These are phyloP conservation scores for Abrostola tripartita DNA, from an alignment of 2,888 invertebrate species.

Conservation along the genomic window DNA sequence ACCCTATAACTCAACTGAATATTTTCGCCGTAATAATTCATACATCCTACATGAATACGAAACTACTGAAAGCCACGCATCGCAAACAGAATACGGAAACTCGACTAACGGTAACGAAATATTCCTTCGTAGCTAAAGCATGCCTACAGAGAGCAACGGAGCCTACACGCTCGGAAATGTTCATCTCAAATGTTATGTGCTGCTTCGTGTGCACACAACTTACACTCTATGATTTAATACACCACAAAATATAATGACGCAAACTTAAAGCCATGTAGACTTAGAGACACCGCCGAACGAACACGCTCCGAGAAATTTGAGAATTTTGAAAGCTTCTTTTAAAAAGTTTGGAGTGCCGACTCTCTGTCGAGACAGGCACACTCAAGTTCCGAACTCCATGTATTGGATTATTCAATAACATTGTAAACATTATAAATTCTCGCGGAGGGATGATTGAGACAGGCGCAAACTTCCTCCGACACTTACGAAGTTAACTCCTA, in stretches of 20 bases:
- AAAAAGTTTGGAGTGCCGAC: slow-evolving; percentile 50
- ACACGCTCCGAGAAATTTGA: slow-evolving; percentile 28
- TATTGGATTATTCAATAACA: slow-evolving; percentile 68
- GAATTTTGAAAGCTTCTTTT: slow-evolving; percentile 39
- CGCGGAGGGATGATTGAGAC: slow-evolving; percentile 58
- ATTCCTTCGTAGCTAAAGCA: slow-evolving; percentile 20
- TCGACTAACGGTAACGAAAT: slow-evolving; percentile 22
- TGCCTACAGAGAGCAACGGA: slow-evolving; percentile 29
- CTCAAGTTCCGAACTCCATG: slow-evolving; percentile 35
- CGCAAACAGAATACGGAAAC: slow-evolving; percentile 43
- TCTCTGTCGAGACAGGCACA: slow-evolving; percentile 30
- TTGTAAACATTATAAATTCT: slow-evolving; percentile 67
- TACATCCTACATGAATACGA: slow-evolving; percentile 21
- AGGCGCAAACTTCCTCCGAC: slow-evolving; percentile 52
- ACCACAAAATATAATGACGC: slow-evolving; percentile 30
- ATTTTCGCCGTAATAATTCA: slow-evolving; percentile 40
- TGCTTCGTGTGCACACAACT: slow-evolving; percentile 20
- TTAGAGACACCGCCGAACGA: slow-evolving; percentile 17
- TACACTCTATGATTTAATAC: slow-evolving; percentile 42
- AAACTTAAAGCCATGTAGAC: background rate
- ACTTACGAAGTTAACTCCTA: slow-evolving; percentile 50
- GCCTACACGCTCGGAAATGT: slow-evolving; percentile 35
- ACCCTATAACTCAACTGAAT: slow-evolving; percentile 34
- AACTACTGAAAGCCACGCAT: slow-evolving; percentile 16
- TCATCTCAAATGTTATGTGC: slow-evolving; percentile 46